These are phyloP conservation scores for Drosophila busckii DNA, from an alignment of 1,140 invertebrate species.

Conservation along the genomic window DNA sequence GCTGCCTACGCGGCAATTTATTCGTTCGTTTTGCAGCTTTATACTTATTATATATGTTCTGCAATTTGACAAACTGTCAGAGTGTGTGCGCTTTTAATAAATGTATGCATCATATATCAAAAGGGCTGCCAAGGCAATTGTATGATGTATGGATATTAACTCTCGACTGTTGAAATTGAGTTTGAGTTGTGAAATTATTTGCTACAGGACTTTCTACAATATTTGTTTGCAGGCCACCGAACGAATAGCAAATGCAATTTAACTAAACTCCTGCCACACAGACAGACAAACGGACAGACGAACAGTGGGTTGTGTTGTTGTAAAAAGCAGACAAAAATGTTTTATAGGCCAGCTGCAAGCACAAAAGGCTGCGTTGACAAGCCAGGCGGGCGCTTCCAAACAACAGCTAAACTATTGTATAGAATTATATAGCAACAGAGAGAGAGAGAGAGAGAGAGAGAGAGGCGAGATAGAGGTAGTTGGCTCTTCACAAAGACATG, in stretches of 20 bases:
- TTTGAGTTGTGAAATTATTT: too few relatives aligned
- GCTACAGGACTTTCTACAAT: slow-evolving; percentile 1
- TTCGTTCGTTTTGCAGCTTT: not conserved
- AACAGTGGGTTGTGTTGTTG: slow-evolving; percentile 60
- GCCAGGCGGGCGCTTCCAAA: slow-evolving; percentile 42
- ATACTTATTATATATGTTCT: slow-evolving; percentile 1
- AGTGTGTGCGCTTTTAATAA: slow-evolving; percentile 16
- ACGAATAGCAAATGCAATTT: slow-evolving; percentile 68
- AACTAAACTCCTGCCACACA: slow-evolving; percentile 64
- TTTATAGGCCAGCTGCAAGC: slow-evolving; percentile 65
- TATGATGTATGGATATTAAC: too few relatives aligned
- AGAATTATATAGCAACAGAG: not conserved
- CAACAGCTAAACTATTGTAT: slow-evolving; percentile 62
- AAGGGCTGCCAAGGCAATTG: slow-evolving; percentile 18
- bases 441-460: not conserved
- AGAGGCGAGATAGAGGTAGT: not conserved
- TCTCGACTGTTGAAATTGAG: too few relatives aligned
- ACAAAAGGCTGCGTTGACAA: slow-evolving; percentile 76
- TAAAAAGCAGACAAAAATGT: slow-evolving; percentile 73
- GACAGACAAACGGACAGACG: slow-evolving; percentile 6
- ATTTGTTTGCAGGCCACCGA: too few relatives aligned
- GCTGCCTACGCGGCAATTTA: too few relatives aligned
- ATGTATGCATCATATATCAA: slow-evolving; percentile 40
- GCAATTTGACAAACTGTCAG: slow-evolving; percentile 30
- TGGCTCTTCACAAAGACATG: slow-evolving; percentile 23